Base-by-base conservation (phyloP, 64 coral and sea anemone genomes). In the Trachythela sp. region DNA sequence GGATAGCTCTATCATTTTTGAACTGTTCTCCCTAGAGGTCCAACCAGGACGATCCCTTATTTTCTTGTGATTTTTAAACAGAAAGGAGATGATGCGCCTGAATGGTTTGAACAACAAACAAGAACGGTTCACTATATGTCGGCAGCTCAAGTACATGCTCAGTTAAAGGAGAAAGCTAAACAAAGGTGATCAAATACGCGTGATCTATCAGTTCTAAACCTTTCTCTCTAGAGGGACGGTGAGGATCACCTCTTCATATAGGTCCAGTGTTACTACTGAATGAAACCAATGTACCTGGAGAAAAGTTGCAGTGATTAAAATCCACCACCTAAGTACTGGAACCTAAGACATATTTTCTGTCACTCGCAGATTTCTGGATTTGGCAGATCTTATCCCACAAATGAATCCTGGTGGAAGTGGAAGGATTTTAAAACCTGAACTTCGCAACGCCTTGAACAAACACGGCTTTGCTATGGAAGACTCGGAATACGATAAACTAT, bases 391-490 rank as follows among this genome's bases (percentile, higher is more conserved):
- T 0, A 95, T 99, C 22, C 96, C 96, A 13, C 96, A 99, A 91
- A 91, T 99, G 18, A 99, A 99, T 59, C 96, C 96, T 2, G 96
- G 96, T 3, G 96, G 93, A 2, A 93, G 90, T 0, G 96, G 96
- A 17, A 83, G 96, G 30, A 92, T 99, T 32, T 93, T 99, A 14
- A 87, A 85, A 27, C 96, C 96, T 8, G 96, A 99, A 85, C 84
- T 99, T 24, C 91, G 93, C 42, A 99, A 99, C n/a, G 96, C 92
- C 35, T 89, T 99, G 18, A 99, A 95, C 70, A 94, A 99, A 77
- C 90, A 94, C 86, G 96, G 96, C 1, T 99, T 95, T 71, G 93
- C 90, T 50, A 99, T 99, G 96, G 96, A 99, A 30, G 96, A 99
- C 34, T 91, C 93, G 14, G 96, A 99, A 68, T 99, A 95, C 22